These are phyloP conservation scores for Acronicta alni DNA, from an alignment of 2,888 invertebrate genomes.

Conservation along the genomic window DNA sequence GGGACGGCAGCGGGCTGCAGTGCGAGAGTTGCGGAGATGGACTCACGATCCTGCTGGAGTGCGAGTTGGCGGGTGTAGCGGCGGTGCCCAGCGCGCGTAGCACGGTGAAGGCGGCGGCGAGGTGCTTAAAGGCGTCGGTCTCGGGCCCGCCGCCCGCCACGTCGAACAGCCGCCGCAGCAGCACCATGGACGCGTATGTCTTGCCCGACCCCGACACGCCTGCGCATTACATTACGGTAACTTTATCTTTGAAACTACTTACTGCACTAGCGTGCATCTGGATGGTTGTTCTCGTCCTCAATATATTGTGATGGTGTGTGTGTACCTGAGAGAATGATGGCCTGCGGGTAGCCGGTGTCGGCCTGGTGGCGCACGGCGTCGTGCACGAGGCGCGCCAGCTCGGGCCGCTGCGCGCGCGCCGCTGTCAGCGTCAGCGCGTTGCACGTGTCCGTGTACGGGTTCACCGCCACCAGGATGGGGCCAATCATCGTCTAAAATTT, in stretches of 20 bases:
- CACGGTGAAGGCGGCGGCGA: constrained; percentile 98
- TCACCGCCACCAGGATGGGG: constrained; percentile 96
- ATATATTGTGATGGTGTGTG: neutral
- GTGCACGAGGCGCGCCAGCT: constrained; percentile 96
- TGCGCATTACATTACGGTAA: constrained; percentile 60
- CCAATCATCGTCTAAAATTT: constrained; percentile 96
- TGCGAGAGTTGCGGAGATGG: neutral
- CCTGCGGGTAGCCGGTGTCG: constrained; percentile 98
- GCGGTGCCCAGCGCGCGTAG: constrained; percentile 97
- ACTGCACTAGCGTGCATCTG: too few relatives aligned
- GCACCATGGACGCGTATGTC: constrained; percentile 97
- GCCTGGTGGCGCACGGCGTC: constrained; percentile 98
- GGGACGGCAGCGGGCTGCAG: neutral
- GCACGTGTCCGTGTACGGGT: constrained; percentile 96
- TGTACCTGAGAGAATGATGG: constrained; percentile 95
- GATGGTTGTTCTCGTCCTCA: too few relatives aligned
- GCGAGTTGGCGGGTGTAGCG: constrained; percentile 96
- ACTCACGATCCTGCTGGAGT: constrained; percentile 97
- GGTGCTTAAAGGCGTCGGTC: constrained; percentile 98
- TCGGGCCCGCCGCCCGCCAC: constrained; percentile 98
- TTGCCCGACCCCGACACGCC: constrained; percentile 98
- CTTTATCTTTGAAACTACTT: too few relatives aligned
- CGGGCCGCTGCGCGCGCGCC: constrained; percentile 93
- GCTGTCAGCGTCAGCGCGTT: constrained; percentile 96
- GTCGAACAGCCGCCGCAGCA: constrained; percentile 97